Conservation (phyloP, 2,888 invertebrate species). For the Rhagonycha fulva region DNA sequence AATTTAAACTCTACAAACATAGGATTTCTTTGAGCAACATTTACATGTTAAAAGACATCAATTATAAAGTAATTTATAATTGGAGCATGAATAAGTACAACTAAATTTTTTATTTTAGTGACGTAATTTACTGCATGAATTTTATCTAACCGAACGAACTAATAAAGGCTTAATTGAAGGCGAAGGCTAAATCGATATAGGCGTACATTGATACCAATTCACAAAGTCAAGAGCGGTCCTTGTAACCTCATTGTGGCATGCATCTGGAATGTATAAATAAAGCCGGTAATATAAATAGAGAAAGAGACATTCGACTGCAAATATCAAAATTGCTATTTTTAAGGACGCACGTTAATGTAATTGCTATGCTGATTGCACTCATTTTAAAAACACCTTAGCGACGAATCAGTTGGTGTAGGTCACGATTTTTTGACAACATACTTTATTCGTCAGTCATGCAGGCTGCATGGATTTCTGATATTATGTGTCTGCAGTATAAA, state of each 20-base stretch:
- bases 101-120: neutral
- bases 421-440: conserved; percentile 17
- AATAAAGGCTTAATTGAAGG: conserved; percentile 26
- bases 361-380: conserved; percentile 28
- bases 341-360: conserved; percentile 26
- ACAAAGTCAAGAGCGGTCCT: conserved; percentile 43
- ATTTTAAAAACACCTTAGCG: conserved; percentile 26
- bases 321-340: conserved; percentile 30
- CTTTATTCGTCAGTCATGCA: conserved; percentile 20
- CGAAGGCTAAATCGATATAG: conserved; percentile 27
- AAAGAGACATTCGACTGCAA: conserved; percentile 21
- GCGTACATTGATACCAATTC: conserved; percentile 27
- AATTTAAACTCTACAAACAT: neutral
- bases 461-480: conserved; percentile 10
- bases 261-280: conserved; percentile 33
- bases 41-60: neutral
- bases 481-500: neutral
- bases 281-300: conserved; percentile 30
- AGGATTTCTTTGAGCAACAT: neutral
- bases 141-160: conserved; percentile 20
- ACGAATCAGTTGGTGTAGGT: conserved; percentile 27
- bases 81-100: neutral
- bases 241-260: conserved; percentile 40
- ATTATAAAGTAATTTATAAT: neutral
- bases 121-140: conserved; percentile 12